Conservation (phyloP, 1,140 invertebrate species). For the Trachymyrmex septentrionalis region DNA sequence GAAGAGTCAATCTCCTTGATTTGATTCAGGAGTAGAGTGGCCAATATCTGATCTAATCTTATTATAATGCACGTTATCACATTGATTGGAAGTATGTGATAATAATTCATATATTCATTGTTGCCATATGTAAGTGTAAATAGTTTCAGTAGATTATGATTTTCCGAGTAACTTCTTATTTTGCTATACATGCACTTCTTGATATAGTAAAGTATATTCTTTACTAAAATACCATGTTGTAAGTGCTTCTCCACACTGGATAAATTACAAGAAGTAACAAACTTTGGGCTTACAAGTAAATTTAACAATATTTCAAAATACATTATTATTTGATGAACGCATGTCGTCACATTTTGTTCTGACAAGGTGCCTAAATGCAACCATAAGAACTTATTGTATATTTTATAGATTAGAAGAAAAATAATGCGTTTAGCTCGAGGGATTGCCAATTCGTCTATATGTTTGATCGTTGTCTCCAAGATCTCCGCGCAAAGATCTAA, state of each 20-base stretch:
- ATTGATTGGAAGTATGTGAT: neutral
- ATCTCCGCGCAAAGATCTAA: conserved; percentile 82
- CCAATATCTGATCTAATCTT: conserved; percentile 71
- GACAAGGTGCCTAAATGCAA: conserved; percentile 66
- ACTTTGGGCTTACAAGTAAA: conserved; percentile 11
- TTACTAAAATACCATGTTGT: conserved; percentile 77
- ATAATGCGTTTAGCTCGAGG: conserved; percentile 70
- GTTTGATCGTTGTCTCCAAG: conserved; percentile 72
- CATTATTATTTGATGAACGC: conserved; percentile 67
- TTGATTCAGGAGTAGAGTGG: conserved; percentile 75
- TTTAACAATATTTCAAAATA: conserved; percentile 76
- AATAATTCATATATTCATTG: neutral
- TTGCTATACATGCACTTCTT: neutral
- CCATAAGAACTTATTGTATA: conserved; percentile 67
- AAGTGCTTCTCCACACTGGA: conserved; percentile 54
- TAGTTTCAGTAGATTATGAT: conserved; percentile 60
- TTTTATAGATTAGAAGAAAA: conserved; percentile 65
- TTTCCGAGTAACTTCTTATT: neutral
- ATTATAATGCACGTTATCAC: conserved; percentile 45
- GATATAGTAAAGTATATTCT: conserved; percentile 67
- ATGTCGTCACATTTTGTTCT: conserved; percentile 22
- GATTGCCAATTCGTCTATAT: conserved; percentile 74
- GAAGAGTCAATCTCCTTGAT: conserved; percentile 78
- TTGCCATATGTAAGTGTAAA: conserved; percentile 81
- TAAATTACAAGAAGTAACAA: conserved; percentile 49